Percentiles rank a stretch among this genome's conserved stretches.
These are phyloP conservation scores for Caranx melampygus DNA, from an alignment of 2,113 vertebrate species.

Conservation along the genomic window DNA sequence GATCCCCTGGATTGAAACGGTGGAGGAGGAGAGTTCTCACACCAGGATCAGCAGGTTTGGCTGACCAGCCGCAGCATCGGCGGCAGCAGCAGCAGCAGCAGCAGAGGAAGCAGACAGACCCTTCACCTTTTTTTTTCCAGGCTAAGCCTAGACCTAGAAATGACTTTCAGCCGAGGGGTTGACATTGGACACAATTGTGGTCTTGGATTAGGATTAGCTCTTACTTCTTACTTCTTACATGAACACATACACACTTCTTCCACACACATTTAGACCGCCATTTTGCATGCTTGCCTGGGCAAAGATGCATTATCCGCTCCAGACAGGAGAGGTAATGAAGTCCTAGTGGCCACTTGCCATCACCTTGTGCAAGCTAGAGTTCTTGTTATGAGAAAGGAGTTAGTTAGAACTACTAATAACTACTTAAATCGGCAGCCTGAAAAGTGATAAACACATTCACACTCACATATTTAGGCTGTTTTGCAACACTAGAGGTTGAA, in stretches of 20 bases:
- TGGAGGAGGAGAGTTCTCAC: constrained; percentile 54
- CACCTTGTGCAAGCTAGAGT: neutral
- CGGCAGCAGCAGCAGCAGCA: constrained; percentile 22
- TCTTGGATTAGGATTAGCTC: constrained; percentile 67
- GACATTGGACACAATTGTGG: constrained; percentile 54
- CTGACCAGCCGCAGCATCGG: constrained; percentile 37
- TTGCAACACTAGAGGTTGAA: too few species aligned
- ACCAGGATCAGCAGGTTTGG: constrained; percentile 66
- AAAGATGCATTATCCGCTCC: neutral
- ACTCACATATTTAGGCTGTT: neutral
- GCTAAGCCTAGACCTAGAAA: constrained; percentile 50
- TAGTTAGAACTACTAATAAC: neutral
- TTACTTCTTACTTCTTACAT: constrained; percentile 22
- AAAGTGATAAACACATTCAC: neutral
- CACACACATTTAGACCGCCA: constrained; percentile 17
- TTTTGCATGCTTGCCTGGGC: neutral
- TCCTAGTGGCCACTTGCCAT: neutral
- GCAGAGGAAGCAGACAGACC: constrained; percentile 31
- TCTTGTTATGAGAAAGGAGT: neutral
- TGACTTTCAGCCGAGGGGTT: constrained; percentile 33
- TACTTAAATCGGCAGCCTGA: neutral
- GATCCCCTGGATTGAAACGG: constrained; percentile 70
- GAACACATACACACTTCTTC: constrained; percentile 27
- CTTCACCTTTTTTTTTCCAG: constrained; percentile 43
- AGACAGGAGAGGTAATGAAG: constrained; percentile 3